These are phyloP conservation scores for Thalassarche chlororhynchos DNA, from an alignment of 2,113 vertebrate species.

Conservation along the genomic window DNA sequence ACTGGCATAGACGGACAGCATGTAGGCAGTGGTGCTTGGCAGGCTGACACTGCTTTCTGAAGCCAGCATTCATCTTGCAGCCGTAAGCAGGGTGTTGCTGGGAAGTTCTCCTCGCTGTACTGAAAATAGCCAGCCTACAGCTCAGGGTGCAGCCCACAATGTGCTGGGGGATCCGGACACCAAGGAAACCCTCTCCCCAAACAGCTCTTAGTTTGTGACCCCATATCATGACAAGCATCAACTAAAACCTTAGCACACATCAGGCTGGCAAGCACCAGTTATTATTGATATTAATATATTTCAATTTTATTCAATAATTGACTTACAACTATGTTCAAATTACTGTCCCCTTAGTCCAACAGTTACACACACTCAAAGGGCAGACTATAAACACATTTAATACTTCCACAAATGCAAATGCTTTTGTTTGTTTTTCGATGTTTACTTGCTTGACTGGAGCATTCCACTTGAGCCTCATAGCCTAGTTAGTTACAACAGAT, in stretches of 20 bases:
- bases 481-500: slow-evolving; percentile 35
- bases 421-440: slow-evolving; percentile 40
- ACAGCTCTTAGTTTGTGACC: not conserved
- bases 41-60: not conserved
- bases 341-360: not conserved
- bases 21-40: not conserved
- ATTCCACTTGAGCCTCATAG: slow-evolving; percentile 24
- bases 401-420: slow-evolving; percentile 41
- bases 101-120: not conserved
- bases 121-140: not conserved
- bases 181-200: not conserved
- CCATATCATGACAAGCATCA: not conserved
- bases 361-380: not conserved
- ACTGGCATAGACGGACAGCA: not conserved
- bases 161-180: not conserved
- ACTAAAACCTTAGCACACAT: not conserved
- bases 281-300: not conserved
- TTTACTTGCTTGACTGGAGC: slow-evolving; percentile 63
- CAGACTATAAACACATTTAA: not conserved
- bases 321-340: not conserved
- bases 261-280: not conserved
- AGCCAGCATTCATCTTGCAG: not conserved
- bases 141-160: accelerated
- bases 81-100: not conserved
- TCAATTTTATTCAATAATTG: not conserved